Evolutionary conservation across 92 coral and sea anemone genomes (phyloP), one percentile per base, ranked within the genome.

Genomic region (Bergia puertoricense): DNA sequence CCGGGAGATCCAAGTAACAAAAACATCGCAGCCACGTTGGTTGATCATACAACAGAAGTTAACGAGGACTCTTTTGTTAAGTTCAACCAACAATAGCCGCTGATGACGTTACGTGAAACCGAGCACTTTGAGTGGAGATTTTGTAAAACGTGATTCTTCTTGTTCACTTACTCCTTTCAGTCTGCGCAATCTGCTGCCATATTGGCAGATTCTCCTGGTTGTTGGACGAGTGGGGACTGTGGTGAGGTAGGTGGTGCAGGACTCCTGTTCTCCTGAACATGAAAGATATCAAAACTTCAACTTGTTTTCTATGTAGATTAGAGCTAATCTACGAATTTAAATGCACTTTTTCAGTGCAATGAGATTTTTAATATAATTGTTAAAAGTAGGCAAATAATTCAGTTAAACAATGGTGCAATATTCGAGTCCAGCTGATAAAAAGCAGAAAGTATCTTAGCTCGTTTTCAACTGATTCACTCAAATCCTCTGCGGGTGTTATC

Each of bases 151-250:
- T 30, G 30, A 30, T 30, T 30, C 30, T 30, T 30, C 30, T 30
- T 54, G 0, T 41, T 0, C 38, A 75, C 96, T 42, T 90, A 96
- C 99, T 80, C 93, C 90, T 95, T 87, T 96, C 99, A 13, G 91
- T 90, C 10, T 93, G 65, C 36, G 98, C 99, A 2, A 96, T 92
- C 89, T 96, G 99, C 45, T 95, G 98, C 99, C 99, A 96, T 42
- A 92, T 37, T 22, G 98, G 93, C 42, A 90, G 80, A n/a, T 88
- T 89, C 81, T 93, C 98, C 78, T 69, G 87, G 16, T 40, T 46
- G 5, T 84, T 65, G 11, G 87, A 84, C 6, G 69, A 15, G 87
- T 84, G 62, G 75, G 87, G 79, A 37, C 87, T 84, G 79, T 84
- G 87, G 5, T 84, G 87, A 5, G 56, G 91, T 20, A 94, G 90